Conservation (phyloP, 2,113 vertebrate genomes). For the Oncorhynchus tshawytscha region DNA sequence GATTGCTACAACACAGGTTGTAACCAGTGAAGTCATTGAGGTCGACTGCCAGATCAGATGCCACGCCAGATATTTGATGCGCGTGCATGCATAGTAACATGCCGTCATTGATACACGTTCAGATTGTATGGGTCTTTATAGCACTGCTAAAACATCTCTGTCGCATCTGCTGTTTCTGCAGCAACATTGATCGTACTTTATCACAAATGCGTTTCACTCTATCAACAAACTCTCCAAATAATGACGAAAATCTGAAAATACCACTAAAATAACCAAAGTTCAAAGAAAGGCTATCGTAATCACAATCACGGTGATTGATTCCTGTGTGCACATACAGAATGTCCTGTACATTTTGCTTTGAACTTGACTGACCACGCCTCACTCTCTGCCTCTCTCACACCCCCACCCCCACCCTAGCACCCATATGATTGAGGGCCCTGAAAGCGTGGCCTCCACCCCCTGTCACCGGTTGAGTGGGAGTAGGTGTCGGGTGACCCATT, state of each 20-base stretch:
- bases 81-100: neutral
- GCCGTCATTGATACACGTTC: neutral
- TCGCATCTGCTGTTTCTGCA: too few species aligned
- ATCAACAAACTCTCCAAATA: too few species aligned
- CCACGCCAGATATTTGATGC: neutral
- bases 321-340: neutral
- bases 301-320: too few species aligned
- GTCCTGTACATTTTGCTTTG: neutral
- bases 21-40: neutral
- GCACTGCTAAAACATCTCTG: too few species aligned
- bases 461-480: neutral
- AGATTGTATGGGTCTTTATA: neutral
- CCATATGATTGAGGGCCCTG: neutral
- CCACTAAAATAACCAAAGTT: too few species aligned
- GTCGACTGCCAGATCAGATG: neutral
- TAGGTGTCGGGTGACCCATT: neutral
- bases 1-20: neutral
- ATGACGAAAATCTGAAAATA: too few species aligned
- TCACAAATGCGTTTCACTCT: too few species aligned
- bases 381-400: neutral
- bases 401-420: neutral
- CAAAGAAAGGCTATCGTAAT: too few species aligned
- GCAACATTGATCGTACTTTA: too few species aligned
- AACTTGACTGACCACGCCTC: neutral
- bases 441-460: neutral